Evolutionary conservation across 2,797 vertebrate genomes (phyloP), one percentile per base, ranked within the genome.

Genomic region (Mormyrops boulengeri): DNA sequence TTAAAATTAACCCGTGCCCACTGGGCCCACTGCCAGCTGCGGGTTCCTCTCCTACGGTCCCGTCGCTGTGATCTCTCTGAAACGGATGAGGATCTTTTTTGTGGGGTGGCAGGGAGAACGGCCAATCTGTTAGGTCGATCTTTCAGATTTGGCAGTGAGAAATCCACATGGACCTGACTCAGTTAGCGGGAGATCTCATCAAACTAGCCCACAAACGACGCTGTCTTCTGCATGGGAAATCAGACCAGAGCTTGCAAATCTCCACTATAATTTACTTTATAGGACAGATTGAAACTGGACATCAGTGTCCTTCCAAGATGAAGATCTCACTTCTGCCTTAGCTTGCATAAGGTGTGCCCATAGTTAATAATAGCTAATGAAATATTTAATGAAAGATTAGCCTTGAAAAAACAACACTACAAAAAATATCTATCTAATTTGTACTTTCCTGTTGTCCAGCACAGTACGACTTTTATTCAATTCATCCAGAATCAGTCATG

Each of bases 1-100:
- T 53, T 87, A 87, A 55, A 87, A 87, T 87, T 53, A 87, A 87
- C 85, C 85, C 50, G 2, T 30, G 50, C 26, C 50, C 52, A 30
- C 9, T 7, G 30, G 14, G 85, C 30, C 26, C 49, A 53, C 8
- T 38, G 22, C 22, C 22, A 26, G 26, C 19, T 2, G 14, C 4
- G 11, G 2, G 26, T 26, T 26, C 22, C 9, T 38, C 52, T 26
- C 2, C n/a, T 38, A 57, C 11, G 3, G 30, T 49, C 14, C 17
- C 5, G 1, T 57, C 2, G 9, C 11, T 57, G 22, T 87, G 50
- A 34, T 53, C 12, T 34, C 85, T 57, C 52, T 47, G n/a, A 85
- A 49, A 85, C 11, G 11, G 84, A 30, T 80, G 41, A 80, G 38
- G 38, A 38, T 19, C 17, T 38, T 77, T 77, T 77, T 44, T 77